Evolutionary conservation across 1,140 invertebrate genomes (phyloP).

Genomic region (Alviniconcha marisindica): DNA sequence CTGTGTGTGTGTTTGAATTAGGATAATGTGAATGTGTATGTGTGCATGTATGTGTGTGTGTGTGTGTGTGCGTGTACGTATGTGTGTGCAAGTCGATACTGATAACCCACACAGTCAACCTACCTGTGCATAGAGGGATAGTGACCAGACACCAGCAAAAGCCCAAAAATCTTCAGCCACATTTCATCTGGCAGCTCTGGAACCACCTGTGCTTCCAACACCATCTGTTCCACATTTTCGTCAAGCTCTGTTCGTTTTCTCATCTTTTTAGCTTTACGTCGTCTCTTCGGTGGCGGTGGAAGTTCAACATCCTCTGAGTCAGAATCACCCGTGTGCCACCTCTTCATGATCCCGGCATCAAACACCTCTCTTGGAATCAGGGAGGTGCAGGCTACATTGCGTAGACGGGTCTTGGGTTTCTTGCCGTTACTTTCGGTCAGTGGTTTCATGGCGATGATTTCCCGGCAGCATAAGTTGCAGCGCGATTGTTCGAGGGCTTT

Average conservation of each 20-base stretch:
- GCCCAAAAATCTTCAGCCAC: background rate
- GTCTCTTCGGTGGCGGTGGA: background rate
- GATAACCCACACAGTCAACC: background rate
- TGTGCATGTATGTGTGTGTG: no score
- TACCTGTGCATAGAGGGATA: constrained; percentile 16
- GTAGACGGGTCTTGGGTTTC: background rate
- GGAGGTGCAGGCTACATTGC: constrained; percentile 3
- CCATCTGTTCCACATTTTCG: background rate
- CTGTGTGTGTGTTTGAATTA: no score
- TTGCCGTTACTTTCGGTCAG: constrained; percentile 2
- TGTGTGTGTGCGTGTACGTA: no score
- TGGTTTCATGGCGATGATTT: background rate
- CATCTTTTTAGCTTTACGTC: background rate
- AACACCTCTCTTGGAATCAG: background rate
- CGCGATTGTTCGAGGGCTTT: constrained; percentile 1
- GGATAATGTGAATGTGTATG: no score
- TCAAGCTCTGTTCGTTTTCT: background rate
- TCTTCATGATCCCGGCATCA: constrained; percentile 5
- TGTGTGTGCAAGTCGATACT: no score
- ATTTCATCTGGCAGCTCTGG: constrained; percentile 2
- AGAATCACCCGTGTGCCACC: background rate
- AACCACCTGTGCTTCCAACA: background rate
- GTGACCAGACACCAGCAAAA: background rate
- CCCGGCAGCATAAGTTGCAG: constrained; percentile 10
- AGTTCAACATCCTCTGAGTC: background rate